Percentiles rank a stretch among this genome's conserved stretches.
phyloP scores from a whole-genome alignment of 1,140 invertebrate species.

The Drosophila prosaltans region DNA sequence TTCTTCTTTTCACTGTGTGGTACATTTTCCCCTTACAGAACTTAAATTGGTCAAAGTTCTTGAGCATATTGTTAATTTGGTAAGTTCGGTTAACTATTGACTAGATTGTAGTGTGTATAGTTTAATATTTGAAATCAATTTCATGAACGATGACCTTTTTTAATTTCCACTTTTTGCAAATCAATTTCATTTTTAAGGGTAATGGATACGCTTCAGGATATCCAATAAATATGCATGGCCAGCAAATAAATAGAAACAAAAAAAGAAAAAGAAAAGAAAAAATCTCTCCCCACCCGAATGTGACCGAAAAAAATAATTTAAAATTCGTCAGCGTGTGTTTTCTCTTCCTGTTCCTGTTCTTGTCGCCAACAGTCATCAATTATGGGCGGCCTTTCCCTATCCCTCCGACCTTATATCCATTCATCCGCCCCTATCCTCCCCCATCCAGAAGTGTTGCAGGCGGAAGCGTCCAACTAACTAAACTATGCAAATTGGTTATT shows the following conservation, averaged over 20 bases:
- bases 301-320: slow-evolving; percentile 52
- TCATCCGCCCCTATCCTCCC: neutral
- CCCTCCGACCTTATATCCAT: slow-evolving; percentile 9
- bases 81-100: neutral
- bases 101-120: neutral
- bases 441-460: slow-evolving; percentile 62
- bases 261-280: slow-evolving; percentile 6
- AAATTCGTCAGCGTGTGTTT: slow-evolving; percentile 53
- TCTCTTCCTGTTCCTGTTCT: slow-evolving; percentile 55
- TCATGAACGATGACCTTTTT: neutral
- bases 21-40: neutral
- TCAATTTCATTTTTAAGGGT: slow-evolving; percentile 9
- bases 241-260: slow-evolving; percentile 5
- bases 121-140: neutral
- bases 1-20: neutral
- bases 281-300: neutral
- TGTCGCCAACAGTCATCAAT: slow-evolving; percentile 73
- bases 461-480: slow-evolving; percentile 79
- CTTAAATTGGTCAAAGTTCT: neutral
- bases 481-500: slow-evolving; percentile 81
- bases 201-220: slow-evolving; percentile 18
- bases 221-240: slow-evolving; percentile 14
- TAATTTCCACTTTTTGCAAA: neutral
- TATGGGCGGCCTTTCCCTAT: slow-evolving; percentile 43
- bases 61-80: neutral